Base-by-base conservation (phyloP, 2,797 vertebrate genomes). In the Sarcophilus harrisii region DNA sequence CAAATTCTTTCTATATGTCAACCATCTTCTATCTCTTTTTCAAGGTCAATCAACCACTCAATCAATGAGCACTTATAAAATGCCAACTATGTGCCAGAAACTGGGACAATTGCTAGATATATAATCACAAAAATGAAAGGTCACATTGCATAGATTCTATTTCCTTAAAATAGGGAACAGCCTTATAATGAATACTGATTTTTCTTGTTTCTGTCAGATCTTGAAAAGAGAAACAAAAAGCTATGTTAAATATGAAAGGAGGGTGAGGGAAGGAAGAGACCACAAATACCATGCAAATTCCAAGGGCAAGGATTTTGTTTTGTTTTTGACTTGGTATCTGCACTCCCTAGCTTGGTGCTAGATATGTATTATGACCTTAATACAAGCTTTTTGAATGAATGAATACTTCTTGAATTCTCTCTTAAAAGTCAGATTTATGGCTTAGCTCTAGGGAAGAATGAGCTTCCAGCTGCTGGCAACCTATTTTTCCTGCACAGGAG, bases 391-490 rank as follows among this genome's bases (percentile, higher is more conserved):
- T 27, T 87, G 73, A 49, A 49, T 87, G 59, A 3, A 38, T 13
- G 30, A 28, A 54, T 52, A 3, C 90, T 32, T 94, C 16, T 91
- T 54, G 55, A n/a, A 62, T 92, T 45, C 32, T 95, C 94, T 96
- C 29, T 49, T 93, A 57, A 27, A 49, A 60, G n/a, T 92, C 38
- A 90, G 90, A 8, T 24, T 97, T 92, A 93, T 92, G 92, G 45
- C 81, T 92, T 57, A n/a, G 21, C 91, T 94, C 58, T 95, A 93
- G 45, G 87, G 95, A 93, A 54, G 57, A 95, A 73, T 55, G 54
- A 58, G 45, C 58, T 93, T 97, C 91, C 66, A 95, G 95, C 81
- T 92, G 62, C 81, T 95, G 93, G 29, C 38, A 90, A 49, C 87
- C 92, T 58, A 89, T 90, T 54, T 54, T 96, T 90, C 29, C 91